These are phyloP conservation scores for Coelogynopora nodosa DNA, from an alignment of 2,888 invertebrate species.

Conservation along the genomic window DNA sequence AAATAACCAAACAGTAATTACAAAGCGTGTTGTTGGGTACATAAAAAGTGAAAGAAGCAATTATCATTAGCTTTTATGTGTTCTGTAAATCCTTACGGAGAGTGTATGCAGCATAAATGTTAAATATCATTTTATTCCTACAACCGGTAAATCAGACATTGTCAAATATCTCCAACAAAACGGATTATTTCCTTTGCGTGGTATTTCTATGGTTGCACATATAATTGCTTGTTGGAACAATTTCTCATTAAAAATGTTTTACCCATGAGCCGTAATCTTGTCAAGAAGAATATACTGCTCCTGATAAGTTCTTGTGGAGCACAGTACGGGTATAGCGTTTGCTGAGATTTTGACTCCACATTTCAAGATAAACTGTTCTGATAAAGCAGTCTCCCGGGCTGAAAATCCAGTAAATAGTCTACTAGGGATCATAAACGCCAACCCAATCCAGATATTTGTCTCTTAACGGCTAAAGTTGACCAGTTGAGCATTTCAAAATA, in stretches of 20 bases:
- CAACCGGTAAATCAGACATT: not conserved
- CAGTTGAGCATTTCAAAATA: too few species aligned
- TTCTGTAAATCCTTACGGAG: not conserved
- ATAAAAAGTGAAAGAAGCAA: too few species aligned
- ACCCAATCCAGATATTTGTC: too few species aligned
- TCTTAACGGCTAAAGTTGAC: too few species aligned
- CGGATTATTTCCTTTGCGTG: not conserved
- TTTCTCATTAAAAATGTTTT: not conserved
- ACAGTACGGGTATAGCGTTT: not conserved
- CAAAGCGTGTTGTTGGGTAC: too few species aligned
- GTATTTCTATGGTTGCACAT: not conserved
- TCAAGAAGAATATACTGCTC: not conserved
- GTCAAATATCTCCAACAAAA: not conserved
- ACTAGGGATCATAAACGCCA: not conserved
- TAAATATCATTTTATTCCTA: not conserved
- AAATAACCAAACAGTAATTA: too few species aligned
- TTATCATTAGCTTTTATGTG: not conserved
- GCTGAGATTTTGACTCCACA: not conserved
- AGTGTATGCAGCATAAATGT: not conserved
- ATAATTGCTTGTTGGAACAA: not conserved
- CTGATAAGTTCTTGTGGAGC: not conserved
- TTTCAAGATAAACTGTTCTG: not conserved
- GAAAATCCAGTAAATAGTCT: not conserved
- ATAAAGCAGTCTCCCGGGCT: not conserved
- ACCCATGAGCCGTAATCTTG: not conserved